Percentiles rank a stretch among this genome's conserved stretches.
phyloP scores from a whole-genome alignment of 2,113 vertebrate genomes.

The Thomomys bottae region DNA sequence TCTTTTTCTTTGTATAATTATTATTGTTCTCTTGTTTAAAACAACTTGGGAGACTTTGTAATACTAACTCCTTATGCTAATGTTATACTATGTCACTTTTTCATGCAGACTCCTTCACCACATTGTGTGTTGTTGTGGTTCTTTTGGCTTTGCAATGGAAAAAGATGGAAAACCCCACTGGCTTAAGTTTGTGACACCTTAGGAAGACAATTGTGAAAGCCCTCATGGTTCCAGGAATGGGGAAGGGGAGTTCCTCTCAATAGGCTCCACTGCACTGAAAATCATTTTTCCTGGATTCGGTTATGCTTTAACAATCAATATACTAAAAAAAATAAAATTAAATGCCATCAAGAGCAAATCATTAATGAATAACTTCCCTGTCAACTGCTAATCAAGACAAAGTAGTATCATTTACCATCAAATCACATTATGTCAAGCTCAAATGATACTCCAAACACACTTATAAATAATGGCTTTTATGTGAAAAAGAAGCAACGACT shows the following conservation, averaged over 20 bases:
- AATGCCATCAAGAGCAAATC: not conserved
- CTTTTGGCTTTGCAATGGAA: not conserved
- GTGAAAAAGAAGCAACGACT: not conserved
- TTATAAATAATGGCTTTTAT: not conserved
- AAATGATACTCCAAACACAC: not conserved
- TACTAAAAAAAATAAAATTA: slow-evolving; percentile 20
- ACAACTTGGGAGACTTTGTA: slow-evolving; percentile 36
- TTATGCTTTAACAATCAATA: not conserved
- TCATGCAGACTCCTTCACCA: not conserved
- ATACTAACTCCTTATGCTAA: not conserved
- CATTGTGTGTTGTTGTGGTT: not conserved
- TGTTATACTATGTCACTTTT: not conserved
- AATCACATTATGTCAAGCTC: not conserved
- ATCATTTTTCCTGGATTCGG: not conserved
- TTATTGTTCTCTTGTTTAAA: not conserved
- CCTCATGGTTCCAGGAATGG: not conserved
- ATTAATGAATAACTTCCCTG: not conserved
- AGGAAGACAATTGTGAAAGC: not conserved
- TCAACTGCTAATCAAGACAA: not conserved
- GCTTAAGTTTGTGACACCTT: not conserved
- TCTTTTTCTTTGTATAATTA: not conserved
- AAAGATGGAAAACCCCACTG: not conserved
- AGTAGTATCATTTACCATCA: not conserved
- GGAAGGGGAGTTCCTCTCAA: not conserved
- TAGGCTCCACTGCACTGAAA: not conserved